Percentiles rank a stretch among this genome's conserved stretches.
phyloP scores from a whole-genome alignment of 1,140 invertebrate species.

The Euwallacea fornicatus region DNA sequence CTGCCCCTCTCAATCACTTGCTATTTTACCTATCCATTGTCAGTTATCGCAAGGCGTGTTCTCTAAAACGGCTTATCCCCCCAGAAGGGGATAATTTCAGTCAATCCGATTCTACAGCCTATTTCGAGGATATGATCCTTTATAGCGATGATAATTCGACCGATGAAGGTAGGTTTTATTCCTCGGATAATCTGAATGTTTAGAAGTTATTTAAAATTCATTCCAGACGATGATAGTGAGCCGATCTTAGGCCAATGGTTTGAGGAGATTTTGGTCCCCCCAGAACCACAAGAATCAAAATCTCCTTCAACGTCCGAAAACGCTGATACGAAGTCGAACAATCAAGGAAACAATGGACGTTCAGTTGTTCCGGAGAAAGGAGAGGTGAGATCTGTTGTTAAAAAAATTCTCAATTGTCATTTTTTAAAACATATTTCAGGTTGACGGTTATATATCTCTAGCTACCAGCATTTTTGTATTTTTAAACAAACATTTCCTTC shows the following conservation, averaged over 20 bases:
- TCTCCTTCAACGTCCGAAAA: conserved; percentile 56
- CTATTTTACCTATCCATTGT: conserved; percentile 85
- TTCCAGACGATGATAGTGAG: conserved; percentile 76
- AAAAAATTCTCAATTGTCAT: neutral
- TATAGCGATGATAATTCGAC: conserved; percentile 87
- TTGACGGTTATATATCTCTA: conserved; percentile 78
- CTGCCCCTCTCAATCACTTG: conserved; percentile 73
- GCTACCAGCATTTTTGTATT: conserved; percentile 75
- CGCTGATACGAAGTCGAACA: conserved; percentile 50
- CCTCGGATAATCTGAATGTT: neutral
- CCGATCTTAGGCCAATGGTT: conserved; percentile 91
- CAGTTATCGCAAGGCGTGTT: conserved; percentile 86
- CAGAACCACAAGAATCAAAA: conserved; percentile 67
- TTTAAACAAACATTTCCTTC: conserved; percentile 66
- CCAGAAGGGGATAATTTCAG: conserved; percentile 77
- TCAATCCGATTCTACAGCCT: conserved; percentile 88
- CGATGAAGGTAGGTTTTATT: conserved; percentile 63
- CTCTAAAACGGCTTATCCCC: conserved; percentile 77
- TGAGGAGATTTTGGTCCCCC: conserved; percentile 84
- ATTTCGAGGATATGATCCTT: conserved; percentile 89
- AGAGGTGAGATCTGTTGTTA: conserved; percentile 62
- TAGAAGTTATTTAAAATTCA: neutral
- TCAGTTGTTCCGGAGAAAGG: conserved; percentile 83
- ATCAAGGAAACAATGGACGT: conserved; percentile 43
- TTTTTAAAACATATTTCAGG: conserved; percentile 16